Evolutionary conservation across 2,888 invertebrate species (phyloP), one percentile per base, ranked within the genome.

Genomic region (Clostera curtula): DNA sequence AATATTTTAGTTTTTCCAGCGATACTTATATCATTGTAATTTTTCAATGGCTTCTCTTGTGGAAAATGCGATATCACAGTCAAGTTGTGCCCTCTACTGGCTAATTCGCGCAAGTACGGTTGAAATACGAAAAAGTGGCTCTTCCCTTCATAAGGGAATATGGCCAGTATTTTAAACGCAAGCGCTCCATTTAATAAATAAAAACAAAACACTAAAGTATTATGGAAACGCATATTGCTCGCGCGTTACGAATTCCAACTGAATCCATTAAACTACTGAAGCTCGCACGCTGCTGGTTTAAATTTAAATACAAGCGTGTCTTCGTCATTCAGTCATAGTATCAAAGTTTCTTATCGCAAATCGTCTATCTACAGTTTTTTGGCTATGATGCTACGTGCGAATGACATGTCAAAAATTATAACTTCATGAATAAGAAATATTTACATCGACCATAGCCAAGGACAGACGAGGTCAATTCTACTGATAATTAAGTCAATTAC

Each of bases 121-220:
- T 85, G 69, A 47, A 88, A 89, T 2, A 89, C 87, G 25, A 86
- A 83, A 37, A 89, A 90, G 52, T 92, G 92, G 34, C 91, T 91
- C 45, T 86, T 88, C 0, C 90, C 90, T 12, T 85, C 72, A 44
- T 89, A 87, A 0, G 88, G 87, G 41, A 90, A 89, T 16, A 90
- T 50, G 18, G 85, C 89, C 24, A 92, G 65, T 49, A 91, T 87
- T 24, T 84, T 86, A 12, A 75, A 55, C 6, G 64, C 31, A 4
- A 36, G 16, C 27, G 56, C 63, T 43, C 41, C 36, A 42, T 49
- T 40, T n/a, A 49, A 33, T 17, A 34, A 21, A 15, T 41, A 27
- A 43, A 31, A 28, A 19, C 40, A 11, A 8, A 35, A 23, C 9
- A 40, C 11, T 19, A 49, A 22, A 19, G 41, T 14, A 13, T 29